These are phyloP conservation scores for Pionites leucogaster DNA, from an alignment of 2,113 vertebrate species.

Conservation along the genomic window DNA sequence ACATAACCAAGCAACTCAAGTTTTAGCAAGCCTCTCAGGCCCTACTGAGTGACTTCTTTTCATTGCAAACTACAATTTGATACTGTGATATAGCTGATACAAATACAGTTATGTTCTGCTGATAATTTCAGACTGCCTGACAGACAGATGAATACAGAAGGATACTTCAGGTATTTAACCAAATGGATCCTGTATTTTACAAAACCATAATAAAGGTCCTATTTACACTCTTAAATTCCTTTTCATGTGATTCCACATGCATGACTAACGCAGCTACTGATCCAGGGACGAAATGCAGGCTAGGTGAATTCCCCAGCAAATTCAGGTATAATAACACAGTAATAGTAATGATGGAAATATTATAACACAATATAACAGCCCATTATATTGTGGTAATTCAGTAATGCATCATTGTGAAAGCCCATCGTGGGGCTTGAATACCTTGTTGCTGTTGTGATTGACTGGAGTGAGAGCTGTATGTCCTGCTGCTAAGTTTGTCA, in stretches of 20 bases:
- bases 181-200: not conserved
- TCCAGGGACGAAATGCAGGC: not conserved
- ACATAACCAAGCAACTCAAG: not conserved
- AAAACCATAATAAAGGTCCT: not conserved
- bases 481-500: not conserved
- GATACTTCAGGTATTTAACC: conserved; percentile 80
- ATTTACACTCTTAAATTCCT: not conserved
- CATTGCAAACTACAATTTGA: not conserved
- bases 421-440: not conserved
- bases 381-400: not conserved
- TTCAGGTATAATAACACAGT: not conserved
- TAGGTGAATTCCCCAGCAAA: not conserved
- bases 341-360: not conserved
- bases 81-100: not conserved
- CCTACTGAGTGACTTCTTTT: not conserved
- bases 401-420: not conserved
- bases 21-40: not conserved
- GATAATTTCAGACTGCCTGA: conserved; percentile 82
- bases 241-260: conserved; percentile 7
- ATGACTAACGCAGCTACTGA: conserved; percentile 35
- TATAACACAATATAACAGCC: not conserved
- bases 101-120: conserved; percentile 46
- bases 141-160: conserved; percentile 78
- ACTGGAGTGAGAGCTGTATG: not conserved
- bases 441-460: not conserved